A percentile compares a stretch with the other conserved stretches of the same genome.
Evolutionary conservation across 2,797 vertebrate species (phyloP).

Genomic region (Onychomys torridus): DNA sequence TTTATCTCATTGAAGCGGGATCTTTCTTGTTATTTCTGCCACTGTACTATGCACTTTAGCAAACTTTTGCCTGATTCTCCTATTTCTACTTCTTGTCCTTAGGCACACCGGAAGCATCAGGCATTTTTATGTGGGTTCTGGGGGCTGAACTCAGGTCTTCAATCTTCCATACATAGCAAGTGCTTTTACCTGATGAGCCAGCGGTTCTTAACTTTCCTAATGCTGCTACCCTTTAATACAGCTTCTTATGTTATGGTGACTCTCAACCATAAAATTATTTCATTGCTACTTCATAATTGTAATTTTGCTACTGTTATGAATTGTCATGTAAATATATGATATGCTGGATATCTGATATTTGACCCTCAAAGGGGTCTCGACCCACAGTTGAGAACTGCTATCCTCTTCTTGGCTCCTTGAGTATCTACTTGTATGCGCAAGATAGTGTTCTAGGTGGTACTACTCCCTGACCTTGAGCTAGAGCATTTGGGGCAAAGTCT

Average conservation of each 20-base stretch:
- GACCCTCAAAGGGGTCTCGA: not conserved
- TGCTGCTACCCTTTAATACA: not conserved
- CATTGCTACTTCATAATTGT: not conserved
- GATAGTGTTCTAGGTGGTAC: not conserved
- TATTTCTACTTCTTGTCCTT: not conserved
- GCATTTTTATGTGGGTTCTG: not conserved
- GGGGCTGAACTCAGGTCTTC: not conserved
- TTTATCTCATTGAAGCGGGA: not conserved
- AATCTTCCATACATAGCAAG: no score
- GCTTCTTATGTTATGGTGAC: not conserved
- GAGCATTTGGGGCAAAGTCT: not conserved
- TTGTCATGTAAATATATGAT: not conserved
- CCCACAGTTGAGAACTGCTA: not conserved
- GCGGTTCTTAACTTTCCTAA: not conserved
- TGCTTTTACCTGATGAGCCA: not conserved
- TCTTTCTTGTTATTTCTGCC: not conserved
- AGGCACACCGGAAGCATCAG: no score
- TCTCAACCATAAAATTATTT: not conserved
- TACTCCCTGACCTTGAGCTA: not conserved
- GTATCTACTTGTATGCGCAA: not conserved
- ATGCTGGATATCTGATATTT: not conserved
- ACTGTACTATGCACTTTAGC: not conserved
- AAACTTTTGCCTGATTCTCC: not conserved
- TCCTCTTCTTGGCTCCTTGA: not conserved
- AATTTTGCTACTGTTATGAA: not conserved